Percentiles rank a stretch among this genome's conserved stretches.
These are phyloP conservation scores for Ceratothoa steindachneri DNA, from an alignment of 2,888 invertebrate species.

Conservation along the genomic window DNA sequence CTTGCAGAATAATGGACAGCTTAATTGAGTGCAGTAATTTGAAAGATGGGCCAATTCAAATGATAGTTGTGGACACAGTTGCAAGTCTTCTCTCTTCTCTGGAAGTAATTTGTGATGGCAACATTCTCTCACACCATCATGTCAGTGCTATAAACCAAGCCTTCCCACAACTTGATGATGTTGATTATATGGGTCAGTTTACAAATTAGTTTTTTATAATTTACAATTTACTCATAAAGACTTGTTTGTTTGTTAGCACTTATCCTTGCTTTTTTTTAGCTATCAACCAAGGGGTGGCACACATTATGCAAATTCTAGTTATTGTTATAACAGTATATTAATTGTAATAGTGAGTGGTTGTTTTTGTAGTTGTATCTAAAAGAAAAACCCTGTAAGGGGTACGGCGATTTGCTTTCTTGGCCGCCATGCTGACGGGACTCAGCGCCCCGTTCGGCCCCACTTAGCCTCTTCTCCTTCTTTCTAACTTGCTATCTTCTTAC, in stretches of 20 bases:
- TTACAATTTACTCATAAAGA: background rate
- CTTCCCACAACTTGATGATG: conserved; percentile 33
- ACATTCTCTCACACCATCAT: conserved; percentile 19
- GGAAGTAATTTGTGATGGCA: conserved; percentile 34
- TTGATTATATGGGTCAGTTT: conserved; percentile 41
- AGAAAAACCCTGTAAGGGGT: too few species aligned
- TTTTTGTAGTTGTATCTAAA: too few species aligned
- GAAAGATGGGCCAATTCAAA: conserved; percentile 17
- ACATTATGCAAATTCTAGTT: too few species aligned
- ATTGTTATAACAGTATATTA: too few species aligned
- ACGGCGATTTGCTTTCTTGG: too few species aligned
- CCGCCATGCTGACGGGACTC: too few species aligned
- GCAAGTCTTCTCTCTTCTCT: conserved; percentile 34
- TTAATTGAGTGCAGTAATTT: conserved; percentile 33
- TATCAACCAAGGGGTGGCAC: too few species aligned
- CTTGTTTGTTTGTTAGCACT: too few species aligned
- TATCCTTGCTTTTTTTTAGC: too few species aligned
- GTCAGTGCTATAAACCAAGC: conserved; percentile 25
- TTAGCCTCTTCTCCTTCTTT: too few species aligned
- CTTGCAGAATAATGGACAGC: conserved; percentile 41
- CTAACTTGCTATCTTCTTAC: background rate
- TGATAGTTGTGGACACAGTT: conserved; percentile 25
- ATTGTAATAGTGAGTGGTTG: too few species aligned
- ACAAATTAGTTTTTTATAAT: background rate
- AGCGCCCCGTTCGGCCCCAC: too few species aligned